These are phyloP conservation scores for Rhabdophis nuchalis DNA, from an alignment of 2,797 vertebrate genomes.

Conservation along the genomic window DNA sequence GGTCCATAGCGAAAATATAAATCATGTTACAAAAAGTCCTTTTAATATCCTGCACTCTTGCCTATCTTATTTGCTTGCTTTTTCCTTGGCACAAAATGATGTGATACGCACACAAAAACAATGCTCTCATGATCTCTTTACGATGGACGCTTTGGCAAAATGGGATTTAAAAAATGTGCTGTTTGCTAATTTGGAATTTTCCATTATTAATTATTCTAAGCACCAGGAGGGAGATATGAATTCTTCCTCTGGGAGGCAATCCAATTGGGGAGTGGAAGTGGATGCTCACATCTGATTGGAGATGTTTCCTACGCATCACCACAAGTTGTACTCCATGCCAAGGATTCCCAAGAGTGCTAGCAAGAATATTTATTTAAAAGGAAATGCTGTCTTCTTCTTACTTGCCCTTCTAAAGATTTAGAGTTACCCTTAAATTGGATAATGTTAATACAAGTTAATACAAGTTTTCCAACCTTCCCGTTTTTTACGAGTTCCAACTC, in stretches of 20 bases:
- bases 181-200: background rate
- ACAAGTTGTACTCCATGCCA: background rate
- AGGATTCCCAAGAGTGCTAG: background rate
- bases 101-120: background rate
- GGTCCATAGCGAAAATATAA: background rate
- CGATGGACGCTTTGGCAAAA: background rate
- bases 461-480: background rate
- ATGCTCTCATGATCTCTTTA: background rate
- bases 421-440: background rate
- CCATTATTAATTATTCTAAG: background rate
- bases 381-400: background rate
- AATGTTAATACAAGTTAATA: background rate
- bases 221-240: background rate
- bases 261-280: background rate
- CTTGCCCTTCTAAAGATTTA: background rate
- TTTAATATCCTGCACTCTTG: background rate
- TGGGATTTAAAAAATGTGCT: background rate
- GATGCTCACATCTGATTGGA: background rate
- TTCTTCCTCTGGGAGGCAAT: background rate
- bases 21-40: background rate
- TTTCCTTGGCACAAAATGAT: slow-evolving; percentile 6
- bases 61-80: background rate
- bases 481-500: background rate
- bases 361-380: background rate
- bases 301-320: background rate